phyloP scores from a whole-genome alignment of 2,888 invertebrate species.

The Pristionchus fissidentatus region DNA sequence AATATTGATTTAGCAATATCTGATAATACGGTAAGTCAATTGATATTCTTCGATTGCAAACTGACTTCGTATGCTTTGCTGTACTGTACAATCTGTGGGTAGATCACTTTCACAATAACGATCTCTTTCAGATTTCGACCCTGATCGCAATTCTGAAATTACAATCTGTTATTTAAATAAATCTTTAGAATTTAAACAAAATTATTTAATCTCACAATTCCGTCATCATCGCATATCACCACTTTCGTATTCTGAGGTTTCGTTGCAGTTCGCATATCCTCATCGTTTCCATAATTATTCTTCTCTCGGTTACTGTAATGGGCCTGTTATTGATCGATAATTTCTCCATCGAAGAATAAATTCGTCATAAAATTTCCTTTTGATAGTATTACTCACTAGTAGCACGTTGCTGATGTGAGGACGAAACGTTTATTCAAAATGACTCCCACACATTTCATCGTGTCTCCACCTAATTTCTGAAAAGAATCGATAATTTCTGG shows the following conservation, averaged over 20 bases:
- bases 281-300: background rate
- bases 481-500: too few relatives aligned
- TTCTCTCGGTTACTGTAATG: background rate
- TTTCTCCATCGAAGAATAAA: background rate
- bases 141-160: background rate
- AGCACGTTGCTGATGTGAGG: constrained; percentile 2
- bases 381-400: background rate
- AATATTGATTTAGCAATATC: background rate
- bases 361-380: too few relatives aligned
- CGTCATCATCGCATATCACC: background rate
- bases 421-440: constrained; percentile 17
- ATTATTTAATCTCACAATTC: background rate
- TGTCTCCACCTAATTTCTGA: background rate
- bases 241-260: constrained; percentile 2
- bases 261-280: background rate
- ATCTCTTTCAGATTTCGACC: background rate
- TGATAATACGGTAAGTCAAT: too few relatives aligned
- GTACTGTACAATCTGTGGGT: constrained; percentile 10
- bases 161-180: background rate
- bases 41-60: too few relatives aligned
- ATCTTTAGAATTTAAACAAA: background rate
- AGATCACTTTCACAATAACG: background rate
- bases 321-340: background rate
- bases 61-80: background rate
- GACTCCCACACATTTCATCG: constrained; percentile 4